A percentile compares a stretch with the other conserved stretches of the same genome.
Evolutionary conservation across 2,797 vertebrate species (phyloP).

Genomic region (Columba guinea): DNA sequence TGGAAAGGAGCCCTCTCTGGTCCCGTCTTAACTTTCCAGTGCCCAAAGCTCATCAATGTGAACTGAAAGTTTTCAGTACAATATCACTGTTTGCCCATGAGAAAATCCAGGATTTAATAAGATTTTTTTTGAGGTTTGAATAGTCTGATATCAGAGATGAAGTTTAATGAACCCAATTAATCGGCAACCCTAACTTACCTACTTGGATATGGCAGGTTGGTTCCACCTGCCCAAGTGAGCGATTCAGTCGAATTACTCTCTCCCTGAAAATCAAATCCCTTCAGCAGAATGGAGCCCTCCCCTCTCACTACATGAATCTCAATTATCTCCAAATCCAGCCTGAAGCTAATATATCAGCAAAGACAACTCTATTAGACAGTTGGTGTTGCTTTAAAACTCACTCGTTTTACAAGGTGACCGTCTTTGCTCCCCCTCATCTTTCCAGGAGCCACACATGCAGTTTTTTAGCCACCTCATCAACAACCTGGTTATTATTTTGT

Average conservation of each 20-base stretch:
- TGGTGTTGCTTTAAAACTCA: neutral
- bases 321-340: neutral
- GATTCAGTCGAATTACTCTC: neutral
- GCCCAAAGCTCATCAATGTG: neutral
- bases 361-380: neutral
- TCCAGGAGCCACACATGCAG: rapidly evolving
- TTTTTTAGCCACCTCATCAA: neutral
- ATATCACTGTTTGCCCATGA: neutral
- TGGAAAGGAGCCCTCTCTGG: neutral
- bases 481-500: neutral
- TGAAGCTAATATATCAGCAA: neutral
- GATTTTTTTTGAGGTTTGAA: neutral
- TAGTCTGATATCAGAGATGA: neutral
- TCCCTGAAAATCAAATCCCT: neutral
- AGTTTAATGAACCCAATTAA: neutral
- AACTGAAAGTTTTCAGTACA: neutral
- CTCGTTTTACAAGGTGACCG: neutral
- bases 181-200: neutral
- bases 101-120: neutral
- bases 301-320: neutral
- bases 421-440: neutral
- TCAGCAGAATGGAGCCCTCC: neutral
- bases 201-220: neutral
- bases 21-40: neutral
- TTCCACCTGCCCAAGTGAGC: neutral